These are phyloP conservation scores for Agonopterix arenella DNA, from an alignment of 2,888 invertebrate genomes.

Conservation along the genomic window DNA sequence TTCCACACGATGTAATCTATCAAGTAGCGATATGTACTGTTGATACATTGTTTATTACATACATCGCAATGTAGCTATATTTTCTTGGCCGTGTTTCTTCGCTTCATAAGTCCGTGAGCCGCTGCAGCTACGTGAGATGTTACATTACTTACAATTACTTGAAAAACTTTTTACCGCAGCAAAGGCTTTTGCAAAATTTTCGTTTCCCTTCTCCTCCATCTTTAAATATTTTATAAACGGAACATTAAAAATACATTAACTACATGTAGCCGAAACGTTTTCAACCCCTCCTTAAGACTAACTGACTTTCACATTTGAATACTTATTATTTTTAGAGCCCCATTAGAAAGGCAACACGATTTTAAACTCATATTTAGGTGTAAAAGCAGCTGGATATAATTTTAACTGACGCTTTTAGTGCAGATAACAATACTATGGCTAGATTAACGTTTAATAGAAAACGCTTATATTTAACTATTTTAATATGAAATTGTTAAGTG, in stretches of 20 bases:
- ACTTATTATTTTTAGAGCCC: slow-evolving; percentile 13
- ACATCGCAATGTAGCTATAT: slow-evolving; percentile 9
- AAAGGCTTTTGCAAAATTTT: slow-evolving; percentile 5
- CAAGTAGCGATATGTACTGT: slow-evolving; percentile 15
- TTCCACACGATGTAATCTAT: slow-evolving; percentile 17
- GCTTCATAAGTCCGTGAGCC: not conserved
- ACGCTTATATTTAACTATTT: no score
- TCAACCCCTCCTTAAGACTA: slow-evolving; percentile 10
- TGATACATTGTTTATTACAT: slow-evolving; percentile 15
- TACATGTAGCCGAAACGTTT: slow-evolving; percentile 17
- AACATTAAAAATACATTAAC: slow-evolving; percentile 41
- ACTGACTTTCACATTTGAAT: slow-evolving; percentile 15
- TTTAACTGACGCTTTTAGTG: slow-evolving; percentile 10
- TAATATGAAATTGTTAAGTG: no score
- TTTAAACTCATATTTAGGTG: slow-evolving; percentile 13
- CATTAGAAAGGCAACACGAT: slow-evolving; percentile 14
- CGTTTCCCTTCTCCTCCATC: slow-evolving; percentile 14
- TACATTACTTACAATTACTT: not conserved
- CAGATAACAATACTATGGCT: not conserved
- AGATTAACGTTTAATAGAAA: no score
- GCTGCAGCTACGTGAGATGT: not conserved
- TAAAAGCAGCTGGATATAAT: slow-evolving; percentile 16
- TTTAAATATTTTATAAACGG: slow-evolving; percentile 23
- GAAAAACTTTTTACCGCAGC: slow-evolving; percentile 1
- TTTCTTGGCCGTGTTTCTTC: not conserved